Evolutionary conservation across 2,113 vertebrate species (phyloP).

Genomic region (Struthidea cinerea): DNA sequence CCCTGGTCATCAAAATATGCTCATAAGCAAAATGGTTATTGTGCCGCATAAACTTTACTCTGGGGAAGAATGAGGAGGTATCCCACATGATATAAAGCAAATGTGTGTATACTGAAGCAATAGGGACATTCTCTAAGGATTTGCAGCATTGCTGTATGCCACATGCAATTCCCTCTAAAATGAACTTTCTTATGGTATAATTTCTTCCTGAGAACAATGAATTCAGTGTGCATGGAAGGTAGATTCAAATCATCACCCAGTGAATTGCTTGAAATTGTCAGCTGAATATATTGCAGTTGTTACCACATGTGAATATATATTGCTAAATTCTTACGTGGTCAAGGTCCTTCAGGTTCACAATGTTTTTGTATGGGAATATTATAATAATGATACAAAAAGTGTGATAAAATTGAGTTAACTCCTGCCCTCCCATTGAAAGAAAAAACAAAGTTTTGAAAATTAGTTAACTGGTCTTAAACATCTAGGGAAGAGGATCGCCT

Average conservation of each 20-base stretch:
- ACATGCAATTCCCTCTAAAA: neutral
- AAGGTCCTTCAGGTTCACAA: neutral
- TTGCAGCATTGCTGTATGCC: neutral
- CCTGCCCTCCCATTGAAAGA: neutral
- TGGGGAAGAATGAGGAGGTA: neutral
- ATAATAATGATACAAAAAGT: neutral
- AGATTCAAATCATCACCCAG: neutral
- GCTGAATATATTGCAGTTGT: neutral
- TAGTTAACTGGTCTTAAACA: neutral
- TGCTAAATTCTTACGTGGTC: neutral
- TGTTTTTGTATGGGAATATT: neutral
- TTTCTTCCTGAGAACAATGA: constrained; percentile 28
- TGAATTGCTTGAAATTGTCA: constrained; percentile 13
- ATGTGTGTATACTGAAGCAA: neutral
- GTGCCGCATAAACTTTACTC: neutral
- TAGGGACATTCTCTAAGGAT: neutral
- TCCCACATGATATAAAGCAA: neutral
- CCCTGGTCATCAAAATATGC: neutral
- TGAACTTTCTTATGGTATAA: neutral
- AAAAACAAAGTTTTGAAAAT: neutral
- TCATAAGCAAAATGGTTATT: neutral
- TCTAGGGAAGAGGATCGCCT: neutral
- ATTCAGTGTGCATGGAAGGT: neutral
- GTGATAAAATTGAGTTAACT: neutral
- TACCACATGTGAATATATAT: neutral